Conservation (phyloP, 1,140 invertebrate species). For the Cydia amplana region DNA sequence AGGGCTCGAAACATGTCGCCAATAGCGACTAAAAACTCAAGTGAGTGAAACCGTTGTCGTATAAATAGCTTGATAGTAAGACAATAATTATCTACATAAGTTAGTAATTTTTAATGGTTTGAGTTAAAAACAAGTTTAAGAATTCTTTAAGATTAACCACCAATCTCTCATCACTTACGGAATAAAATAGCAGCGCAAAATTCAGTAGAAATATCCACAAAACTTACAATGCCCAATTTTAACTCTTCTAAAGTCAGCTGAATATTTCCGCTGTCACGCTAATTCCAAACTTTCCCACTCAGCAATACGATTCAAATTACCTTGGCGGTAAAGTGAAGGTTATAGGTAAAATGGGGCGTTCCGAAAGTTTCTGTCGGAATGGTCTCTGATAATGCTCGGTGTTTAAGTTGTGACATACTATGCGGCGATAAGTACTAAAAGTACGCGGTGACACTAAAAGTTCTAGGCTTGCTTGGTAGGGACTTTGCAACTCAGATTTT, state of each 20-base stretch:
- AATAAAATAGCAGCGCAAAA: not conserved
- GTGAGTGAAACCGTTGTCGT: too few species aligned
- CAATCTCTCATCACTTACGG: not conserved
- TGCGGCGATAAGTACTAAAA: not conserved
- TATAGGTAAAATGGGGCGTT: not conserved
- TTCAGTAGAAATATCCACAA: conserved; percentile 13
- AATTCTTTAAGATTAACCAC: not conserved
- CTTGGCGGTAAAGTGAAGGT: not conserved
- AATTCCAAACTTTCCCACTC: not conserved
- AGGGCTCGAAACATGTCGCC: too few species aligned
- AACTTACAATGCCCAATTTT: conserved; percentile 26
- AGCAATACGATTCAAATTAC: not conserved
- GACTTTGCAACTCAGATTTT: too few species aligned
- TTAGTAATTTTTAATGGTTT: too few species aligned
- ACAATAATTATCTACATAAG: too few species aligned
- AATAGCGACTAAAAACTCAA: too few species aligned
- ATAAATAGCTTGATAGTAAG: too few species aligned
- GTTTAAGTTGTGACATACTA: not conserved
- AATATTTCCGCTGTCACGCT: not conserved
- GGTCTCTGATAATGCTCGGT: conserved; percentile 8
- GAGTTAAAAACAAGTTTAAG: too few species aligned
- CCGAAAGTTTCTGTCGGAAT: conserved; percentile 3
- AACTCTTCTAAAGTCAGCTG: not conserved
- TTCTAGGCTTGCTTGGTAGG: too few species aligned
- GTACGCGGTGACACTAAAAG: too few species aligned